Evolutionary conservation across 2,797 vertebrate species (phyloP).

Genomic region (Mionectes olivaceus): DNA sequence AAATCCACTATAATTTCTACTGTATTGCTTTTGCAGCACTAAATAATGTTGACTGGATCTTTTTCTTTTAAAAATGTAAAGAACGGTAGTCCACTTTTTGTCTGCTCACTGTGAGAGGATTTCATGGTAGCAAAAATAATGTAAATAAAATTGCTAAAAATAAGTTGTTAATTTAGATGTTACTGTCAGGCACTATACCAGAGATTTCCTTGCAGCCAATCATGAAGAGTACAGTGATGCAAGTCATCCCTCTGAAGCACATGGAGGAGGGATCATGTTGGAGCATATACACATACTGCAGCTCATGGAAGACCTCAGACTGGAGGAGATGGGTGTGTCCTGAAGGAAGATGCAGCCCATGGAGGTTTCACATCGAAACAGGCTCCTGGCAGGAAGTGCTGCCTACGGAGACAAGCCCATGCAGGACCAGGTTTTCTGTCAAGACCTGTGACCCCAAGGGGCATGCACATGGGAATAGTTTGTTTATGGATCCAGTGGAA

Average conservation of each 20-base stretch:
- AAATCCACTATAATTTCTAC: background rate
- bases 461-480: fast-evolving
- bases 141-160: background rate
- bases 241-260: background rate
- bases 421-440: background rate
- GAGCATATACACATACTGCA: background rate
- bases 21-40: background rate
- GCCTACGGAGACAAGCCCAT: fast-evolving
- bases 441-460: background rate
- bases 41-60: background rate
- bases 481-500: background rate
- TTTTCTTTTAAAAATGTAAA: background rate
- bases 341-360: background rate
- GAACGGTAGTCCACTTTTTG: background rate
- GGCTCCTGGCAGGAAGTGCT: background rate
- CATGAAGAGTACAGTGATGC: background rate
- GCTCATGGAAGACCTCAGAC: background rate
- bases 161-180: background rate
- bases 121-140: background rate
- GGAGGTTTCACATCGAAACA: background rate
- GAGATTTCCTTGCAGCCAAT: background rate
- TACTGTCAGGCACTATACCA: background rate
- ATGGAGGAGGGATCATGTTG: background rate
- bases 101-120: background rate
- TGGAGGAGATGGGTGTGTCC: background rate